phyloP scores from a whole-genome alignment of 2,113 vertebrate species.

The Panurus biarmicus region DNA sequence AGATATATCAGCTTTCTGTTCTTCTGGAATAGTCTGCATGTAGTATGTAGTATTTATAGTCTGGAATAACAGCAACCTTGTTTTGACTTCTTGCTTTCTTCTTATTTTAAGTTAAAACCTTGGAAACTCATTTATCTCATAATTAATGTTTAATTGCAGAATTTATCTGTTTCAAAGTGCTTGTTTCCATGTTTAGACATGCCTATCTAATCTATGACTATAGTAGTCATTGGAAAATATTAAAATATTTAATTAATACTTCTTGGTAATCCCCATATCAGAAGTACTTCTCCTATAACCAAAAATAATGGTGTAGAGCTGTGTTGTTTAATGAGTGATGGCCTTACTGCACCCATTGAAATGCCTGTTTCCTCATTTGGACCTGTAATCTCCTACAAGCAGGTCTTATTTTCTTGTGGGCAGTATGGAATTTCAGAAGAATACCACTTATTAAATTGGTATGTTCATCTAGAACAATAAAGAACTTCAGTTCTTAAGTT shows the following conservation, averaged over 20 bases:
- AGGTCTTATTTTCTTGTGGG: not conserved
- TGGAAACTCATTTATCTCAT: not conserved
- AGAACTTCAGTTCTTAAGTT: not conserved
- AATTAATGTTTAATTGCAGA: not conserved
- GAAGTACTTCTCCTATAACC: not conserved
- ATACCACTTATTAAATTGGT: not conserved
- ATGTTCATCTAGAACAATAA: not conserved
- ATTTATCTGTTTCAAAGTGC: not conserved
- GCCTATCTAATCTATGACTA: not conserved
- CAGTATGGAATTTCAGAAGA: not conserved
- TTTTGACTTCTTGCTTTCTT: not conserved
- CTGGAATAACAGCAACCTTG: not conserved
- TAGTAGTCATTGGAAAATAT: not conserved
- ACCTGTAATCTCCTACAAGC: not conserved
- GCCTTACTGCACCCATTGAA: not conserved
- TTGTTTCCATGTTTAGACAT: not conserved
- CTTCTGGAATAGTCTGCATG: not conserved
- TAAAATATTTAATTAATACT: not conserved
- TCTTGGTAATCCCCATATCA: not conserved
- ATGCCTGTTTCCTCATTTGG: not conserved
- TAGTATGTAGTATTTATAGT: not conserved
- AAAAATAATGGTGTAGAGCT: not conserved
- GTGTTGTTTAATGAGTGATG: not conserved
- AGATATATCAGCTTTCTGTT: not conserved
- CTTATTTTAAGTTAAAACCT: not conserved